Base-by-base conservation (phyloP, 37 sponge, comb jelly and placozoan genomes). In the Haliclona indistincta region DNA sequence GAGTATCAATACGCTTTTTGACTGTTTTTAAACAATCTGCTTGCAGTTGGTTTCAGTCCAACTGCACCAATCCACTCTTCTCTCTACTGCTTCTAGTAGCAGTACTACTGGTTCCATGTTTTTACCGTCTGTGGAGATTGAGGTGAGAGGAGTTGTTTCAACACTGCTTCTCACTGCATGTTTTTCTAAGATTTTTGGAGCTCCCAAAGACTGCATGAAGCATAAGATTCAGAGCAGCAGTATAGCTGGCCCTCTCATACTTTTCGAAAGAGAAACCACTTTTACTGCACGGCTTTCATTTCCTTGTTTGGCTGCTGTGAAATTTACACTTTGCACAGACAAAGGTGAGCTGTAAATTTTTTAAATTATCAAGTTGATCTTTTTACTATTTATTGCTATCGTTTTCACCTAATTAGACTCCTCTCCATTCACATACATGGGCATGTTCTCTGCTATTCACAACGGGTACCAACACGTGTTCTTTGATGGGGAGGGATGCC, bases 141-240 rank as follows among this genome's bases (percentile, higher is more conserved):
- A 78, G 69, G 79, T 78, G 41, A 11, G 7, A 1, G 1, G 40
- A 1, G 17, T n/a, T 7, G n/a, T n/a, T n/a, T n/a, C 4, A 41
- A 28, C 8, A 4, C 30, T 10, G 36, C 6, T 64, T 34, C 3
- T 10, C 3, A 34, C 7, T 26, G 4, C 32, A 4, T 3, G 22
- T 38, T 38, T 68, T 32, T 8, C 51, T 36, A 38, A 84, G 84
- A 32, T 84, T 1, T 42, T 84, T 22, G 87, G 87, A 32, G 64
- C 39, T 0, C 70, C 87, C 26, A 42, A 22, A 33, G 87, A 86
- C 47, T 68, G 76, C 43, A 35, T 7, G 19, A 79, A 79, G 64
- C 45, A 70, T 61, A 71, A 63, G 25, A 44, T 42, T 32, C 65
- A 64, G 3, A 75, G 76, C 30, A 80, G 23, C 17, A 6, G n/a